Evolutionary conservation across 2,888 invertebrate genomes (phyloP).

Genomic region (Gasteruption jaculator): DNA sequence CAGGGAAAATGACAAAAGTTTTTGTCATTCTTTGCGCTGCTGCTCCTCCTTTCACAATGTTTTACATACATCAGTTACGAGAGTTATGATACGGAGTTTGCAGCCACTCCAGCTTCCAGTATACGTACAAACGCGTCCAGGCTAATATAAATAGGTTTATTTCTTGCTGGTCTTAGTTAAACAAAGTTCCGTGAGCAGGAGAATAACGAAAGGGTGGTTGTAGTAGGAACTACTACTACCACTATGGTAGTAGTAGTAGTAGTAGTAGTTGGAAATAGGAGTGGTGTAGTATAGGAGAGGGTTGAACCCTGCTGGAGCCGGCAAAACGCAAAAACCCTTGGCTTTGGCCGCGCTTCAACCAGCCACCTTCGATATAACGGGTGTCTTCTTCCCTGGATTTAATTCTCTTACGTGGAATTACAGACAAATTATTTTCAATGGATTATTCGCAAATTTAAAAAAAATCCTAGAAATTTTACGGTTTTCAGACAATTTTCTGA

Average conservation of each 20-base stretch:
- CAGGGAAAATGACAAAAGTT: no score
- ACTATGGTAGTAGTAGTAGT: conserved; percentile 16
- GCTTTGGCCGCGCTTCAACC: conserved; percentile 40
- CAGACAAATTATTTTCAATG: conserved; percentile 22
- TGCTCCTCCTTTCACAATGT: no score
- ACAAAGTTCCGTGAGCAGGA: conserved; percentile 44
- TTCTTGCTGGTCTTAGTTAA: conserved; percentile 50
- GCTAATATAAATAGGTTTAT: conserved; percentile 48
- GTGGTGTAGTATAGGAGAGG: conserved; percentile 15
- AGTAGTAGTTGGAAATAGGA: conserved; percentile 15
- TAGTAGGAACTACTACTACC: conserved; percentile 21
- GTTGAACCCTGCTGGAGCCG: conserved; percentile 31
- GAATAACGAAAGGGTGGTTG: conserved; percentile 22
- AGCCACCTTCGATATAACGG: conserved; percentile 33
- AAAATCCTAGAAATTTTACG: no score
- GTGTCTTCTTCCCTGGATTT: conserved; percentile 23
- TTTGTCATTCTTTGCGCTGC: no score
- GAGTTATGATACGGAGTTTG: no score
- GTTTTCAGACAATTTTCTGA: no score
- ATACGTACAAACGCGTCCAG: conserved; percentile 29
- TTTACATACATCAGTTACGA: no score
- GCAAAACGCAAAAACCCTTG: conserved; percentile 45
- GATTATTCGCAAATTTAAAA: no score
- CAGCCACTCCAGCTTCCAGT: not conserved
- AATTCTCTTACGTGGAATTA: not conserved